Percentiles rank a stretch among this genome's conserved stretches.
Evolutionary conservation across 2,888 invertebrate genomes (phyloP).

Genomic region (Pterostichus niger): DNA sequence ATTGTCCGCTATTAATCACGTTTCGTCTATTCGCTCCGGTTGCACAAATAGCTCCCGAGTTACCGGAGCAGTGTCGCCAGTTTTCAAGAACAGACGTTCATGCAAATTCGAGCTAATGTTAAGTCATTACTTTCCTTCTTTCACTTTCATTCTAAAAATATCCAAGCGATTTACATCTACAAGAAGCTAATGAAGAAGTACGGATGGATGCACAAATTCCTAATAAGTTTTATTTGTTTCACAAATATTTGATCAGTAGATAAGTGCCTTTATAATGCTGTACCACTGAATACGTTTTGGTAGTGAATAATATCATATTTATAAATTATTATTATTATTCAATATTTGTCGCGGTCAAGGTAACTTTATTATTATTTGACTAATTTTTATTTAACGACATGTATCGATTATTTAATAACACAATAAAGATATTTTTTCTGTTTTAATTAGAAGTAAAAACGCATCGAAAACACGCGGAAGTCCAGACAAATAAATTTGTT

Average conservation of each 20-base stretch:
- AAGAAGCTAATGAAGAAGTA: too few species aligned
- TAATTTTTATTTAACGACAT: conserved; percentile 36
- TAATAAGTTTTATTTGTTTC: not conserved
- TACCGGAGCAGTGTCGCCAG: not conserved
- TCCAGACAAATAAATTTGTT: too few species aligned
- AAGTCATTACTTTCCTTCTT: not conserved
- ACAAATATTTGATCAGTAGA: not conserved
- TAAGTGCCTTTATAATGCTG: too few species aligned
- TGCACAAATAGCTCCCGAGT: not conserved
- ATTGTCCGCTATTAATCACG: conserved; percentile 26
- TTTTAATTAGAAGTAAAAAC: not conserved
- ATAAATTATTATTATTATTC: not conserved
- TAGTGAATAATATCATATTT: too few species aligned
- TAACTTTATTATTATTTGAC: not conserved
- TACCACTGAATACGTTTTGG: not conserved
- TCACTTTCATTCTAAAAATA: not conserved
- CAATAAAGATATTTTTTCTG: not conserved
- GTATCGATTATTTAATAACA: conserved; percentile 23
- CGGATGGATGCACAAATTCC: not conserved
- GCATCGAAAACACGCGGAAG: too few species aligned
- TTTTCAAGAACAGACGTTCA: not conserved
- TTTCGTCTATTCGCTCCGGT: not conserved
- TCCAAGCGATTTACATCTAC: too few species aligned
- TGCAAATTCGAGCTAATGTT: not conserved
- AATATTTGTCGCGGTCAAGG: not conserved